Percentiles rank a stretch among this genome's conserved stretches.
Evolutionary conservation across 1,140 invertebrate species (phyloP).

Genomic region (Wiebesia pumilae): DNA sequence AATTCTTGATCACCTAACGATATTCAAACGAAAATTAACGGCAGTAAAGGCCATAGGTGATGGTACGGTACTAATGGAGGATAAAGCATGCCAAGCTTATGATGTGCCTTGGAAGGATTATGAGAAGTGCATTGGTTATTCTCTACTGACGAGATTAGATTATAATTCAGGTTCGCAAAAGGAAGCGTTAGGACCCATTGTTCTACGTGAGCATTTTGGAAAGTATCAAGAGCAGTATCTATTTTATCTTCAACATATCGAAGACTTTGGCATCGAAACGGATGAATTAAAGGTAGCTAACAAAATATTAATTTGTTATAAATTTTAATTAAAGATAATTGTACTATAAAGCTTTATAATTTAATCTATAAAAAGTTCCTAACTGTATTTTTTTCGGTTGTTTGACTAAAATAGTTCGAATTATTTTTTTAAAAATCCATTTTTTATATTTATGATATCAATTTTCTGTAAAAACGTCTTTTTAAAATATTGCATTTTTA

Average conservation of each 20-base stretch:
- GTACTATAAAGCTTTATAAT: no score
- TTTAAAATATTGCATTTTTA: no score
- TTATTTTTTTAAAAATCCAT: no score
- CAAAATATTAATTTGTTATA: no score
- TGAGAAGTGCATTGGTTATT: slow-evolving; percentile 67
- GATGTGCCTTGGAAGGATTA: slow-evolving; percentile 62
- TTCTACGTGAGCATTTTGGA: slow-evolving; percentile 54
- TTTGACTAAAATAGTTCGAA: no score
- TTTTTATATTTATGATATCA: no score
- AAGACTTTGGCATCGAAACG: slow-evolving; percentile 59
- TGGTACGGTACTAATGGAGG: slow-evolving; percentile 19
- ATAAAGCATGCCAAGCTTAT: slow-evolving; percentile 63
- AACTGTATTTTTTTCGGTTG: no score
- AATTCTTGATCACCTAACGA: slow-evolving; percentile 57
- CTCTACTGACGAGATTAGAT: slow-evolving; percentile 58
- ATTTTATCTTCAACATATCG: slow-evolving; percentile 64
- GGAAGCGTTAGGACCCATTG: slow-evolving; percentile 43
- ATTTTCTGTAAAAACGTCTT: no score
- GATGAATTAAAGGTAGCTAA: slow-evolving; percentile 54
- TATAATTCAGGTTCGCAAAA: slow-evolving; percentile 47
- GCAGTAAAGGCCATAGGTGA: slow-evolving; percentile 58
- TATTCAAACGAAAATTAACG: slow-evolving; percentile 57
- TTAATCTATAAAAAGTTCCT: no score
- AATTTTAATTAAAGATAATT: not conserved
- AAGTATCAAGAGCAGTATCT: slow-evolving; percentile 69